Percentiles rank a stretch among this genome's conserved stretches.
These are phyloP conservation scores for Nymphalis io DNA, from an alignment of 1,140 invertebrate genomes.

Conservation along the genomic window DNA sequence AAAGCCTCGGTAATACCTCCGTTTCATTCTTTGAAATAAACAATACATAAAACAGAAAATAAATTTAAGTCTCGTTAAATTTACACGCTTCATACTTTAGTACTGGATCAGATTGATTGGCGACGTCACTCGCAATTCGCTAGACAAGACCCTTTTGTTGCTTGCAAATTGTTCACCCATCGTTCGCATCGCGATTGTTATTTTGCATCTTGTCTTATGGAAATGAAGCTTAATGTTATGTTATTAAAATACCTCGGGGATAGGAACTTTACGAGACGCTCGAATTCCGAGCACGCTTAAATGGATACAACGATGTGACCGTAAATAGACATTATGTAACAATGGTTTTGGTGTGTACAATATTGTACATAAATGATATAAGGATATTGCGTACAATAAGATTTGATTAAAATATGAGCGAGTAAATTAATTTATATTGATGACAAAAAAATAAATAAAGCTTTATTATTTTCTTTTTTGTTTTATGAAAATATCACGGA, in stretches of 20 bases:
- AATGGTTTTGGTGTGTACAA: neutral
- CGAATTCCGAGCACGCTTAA: constrained; percentile 11
- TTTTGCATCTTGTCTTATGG: constrained; percentile 14
- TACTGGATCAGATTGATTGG: constrained; percentile 48
- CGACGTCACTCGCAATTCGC: constrained; percentile 31
- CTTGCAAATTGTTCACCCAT: constrained; percentile 28
- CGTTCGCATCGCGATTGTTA: constrained; percentile 1
- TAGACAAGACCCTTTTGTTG: constrained; percentile 20
- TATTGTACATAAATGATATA: neutral
- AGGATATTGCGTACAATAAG: too few species aligned
- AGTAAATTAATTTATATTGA: too few species aligned
- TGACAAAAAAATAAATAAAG: too few species aligned
- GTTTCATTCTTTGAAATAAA: neutral
- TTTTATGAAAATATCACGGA: too few species aligned
- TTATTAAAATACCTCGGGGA: constrained; percentile 19
- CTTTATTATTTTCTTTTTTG: too few species aligned
- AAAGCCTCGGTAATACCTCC: neutral
- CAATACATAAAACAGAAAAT: constrained; percentile 17
- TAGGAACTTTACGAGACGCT: constrained; percentile 6
- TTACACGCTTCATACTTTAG: constrained; percentile 53
- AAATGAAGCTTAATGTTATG: constrained; percentile 11
- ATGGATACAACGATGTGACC: neutral
- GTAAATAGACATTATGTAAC: constrained; percentile 7
- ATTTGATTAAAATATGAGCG: too few species aligned
- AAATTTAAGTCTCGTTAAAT: constrained; percentile 52